Conservation (phyloP, 2,888 invertebrate genomes). For the Tetragonula carbonaria region DNA sequence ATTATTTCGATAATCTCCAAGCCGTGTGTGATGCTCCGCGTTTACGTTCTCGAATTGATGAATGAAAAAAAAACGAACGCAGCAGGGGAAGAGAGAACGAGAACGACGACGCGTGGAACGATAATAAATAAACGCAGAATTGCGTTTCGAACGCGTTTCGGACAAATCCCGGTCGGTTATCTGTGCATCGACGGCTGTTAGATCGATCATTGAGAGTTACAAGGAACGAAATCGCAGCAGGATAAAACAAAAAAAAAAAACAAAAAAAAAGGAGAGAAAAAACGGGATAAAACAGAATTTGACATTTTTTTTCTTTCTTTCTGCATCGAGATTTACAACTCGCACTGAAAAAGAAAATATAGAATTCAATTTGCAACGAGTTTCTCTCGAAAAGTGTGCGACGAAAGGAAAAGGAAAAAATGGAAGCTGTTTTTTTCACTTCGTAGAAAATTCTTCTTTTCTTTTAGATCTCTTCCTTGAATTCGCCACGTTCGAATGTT, state of each 20-base stretch:
- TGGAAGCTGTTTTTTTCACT: background rate
- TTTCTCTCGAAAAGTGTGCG: background rate
- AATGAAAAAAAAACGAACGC: background rate
- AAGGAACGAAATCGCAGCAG: background rate
- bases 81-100: background rate
- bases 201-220: background rate
- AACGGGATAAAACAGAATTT: background rate
- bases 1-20: slow-evolving; percentile 12
- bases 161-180: background rate
- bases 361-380: background rate
- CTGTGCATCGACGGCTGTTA: background rate
- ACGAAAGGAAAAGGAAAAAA: background rate
- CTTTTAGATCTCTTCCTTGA: background rate
- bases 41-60: background rate
- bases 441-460: background rate
- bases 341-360: background rate
- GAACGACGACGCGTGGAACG: background rate
- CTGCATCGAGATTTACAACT: background rate
- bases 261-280: background rate
- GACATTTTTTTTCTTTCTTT: background rate
- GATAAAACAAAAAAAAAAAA: too few relatives aligned
- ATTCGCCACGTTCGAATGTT: background rate
- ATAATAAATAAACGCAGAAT: slow-evolving; percentile 24
- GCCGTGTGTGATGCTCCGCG: background rate
- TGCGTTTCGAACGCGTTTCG: slow-evolving; percentile 5